These are phyloP conservation scores for Lucilia sericata DNA, from an alignment of 1,140 invertebrate species.

Conservation along the genomic window DNA sequence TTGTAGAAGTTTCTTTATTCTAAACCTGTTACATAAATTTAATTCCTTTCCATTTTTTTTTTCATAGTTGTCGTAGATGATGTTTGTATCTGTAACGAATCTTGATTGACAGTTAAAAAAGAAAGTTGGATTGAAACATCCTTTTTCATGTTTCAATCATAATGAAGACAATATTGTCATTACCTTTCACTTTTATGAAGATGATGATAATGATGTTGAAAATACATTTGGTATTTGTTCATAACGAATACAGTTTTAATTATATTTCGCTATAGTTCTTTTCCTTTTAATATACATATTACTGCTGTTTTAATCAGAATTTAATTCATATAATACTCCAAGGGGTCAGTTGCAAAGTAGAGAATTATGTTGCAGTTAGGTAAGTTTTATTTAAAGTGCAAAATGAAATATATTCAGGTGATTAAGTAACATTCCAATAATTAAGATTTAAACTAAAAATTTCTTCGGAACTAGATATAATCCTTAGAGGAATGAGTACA, in stretches of 20 bases:
- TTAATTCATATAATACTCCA: neutral
- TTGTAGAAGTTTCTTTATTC: neutral
- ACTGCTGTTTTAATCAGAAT: neutral
- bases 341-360: no score
- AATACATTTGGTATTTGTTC: neutral
- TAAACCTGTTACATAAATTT: neutral
- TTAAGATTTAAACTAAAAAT: no score
- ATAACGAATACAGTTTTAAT: no score
- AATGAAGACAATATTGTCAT: neutral
- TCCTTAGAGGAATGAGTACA: no score
- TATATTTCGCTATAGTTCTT: neutral
- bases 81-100: neutral
- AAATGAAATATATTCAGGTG: no score
- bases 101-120: constrained; percentile 2
- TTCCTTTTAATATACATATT: neutral
- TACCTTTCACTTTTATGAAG: neutral
- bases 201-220: neutral
- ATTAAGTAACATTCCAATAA: no score
- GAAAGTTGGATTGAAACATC: constrained; percentile 5
- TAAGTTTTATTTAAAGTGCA: no score
- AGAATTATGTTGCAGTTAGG: no score
- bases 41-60: neutral
- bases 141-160: constrained; percentile 4
- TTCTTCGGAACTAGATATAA: no score
- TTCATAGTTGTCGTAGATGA: neutral